Conservation (phyloP, 2,888 invertebrate species). For the Hypselothyrea guttata region DNA sequence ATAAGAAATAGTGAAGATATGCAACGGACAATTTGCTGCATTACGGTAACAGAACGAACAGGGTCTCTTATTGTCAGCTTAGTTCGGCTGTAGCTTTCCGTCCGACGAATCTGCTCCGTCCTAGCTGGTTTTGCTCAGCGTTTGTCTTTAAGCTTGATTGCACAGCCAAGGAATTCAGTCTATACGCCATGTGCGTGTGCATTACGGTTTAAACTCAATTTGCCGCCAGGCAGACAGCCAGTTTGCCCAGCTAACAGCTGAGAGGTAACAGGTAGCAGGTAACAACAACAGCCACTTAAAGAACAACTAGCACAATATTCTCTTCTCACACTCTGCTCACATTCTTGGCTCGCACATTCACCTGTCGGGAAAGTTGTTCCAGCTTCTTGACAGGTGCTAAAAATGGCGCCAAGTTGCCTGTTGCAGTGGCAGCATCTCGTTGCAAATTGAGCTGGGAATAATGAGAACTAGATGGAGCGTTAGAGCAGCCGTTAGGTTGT, state of each 20-base stretch:
- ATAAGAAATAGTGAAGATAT: no score
- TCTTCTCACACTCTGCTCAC: background rate
- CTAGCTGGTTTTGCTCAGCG: no score
- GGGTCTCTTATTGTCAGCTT: no score
- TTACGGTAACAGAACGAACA: no score
- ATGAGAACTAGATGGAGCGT: background rate
- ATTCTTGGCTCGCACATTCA: no score
- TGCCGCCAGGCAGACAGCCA: conserved; percentile 36
- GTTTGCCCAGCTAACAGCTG: conserved; percentile 22
- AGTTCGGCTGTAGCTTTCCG: no score
- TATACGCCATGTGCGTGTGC: conserved; percentile 22
- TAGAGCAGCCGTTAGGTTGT: no score
- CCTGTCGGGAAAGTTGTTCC: conserved; percentile 27
- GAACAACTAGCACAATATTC: conserved; percentile 17
- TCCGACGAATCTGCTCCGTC: no score
- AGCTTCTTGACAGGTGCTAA: conserved; percentile 68
- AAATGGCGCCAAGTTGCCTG: conserved; percentile 56
- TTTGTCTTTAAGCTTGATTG: conserved; percentile 12
- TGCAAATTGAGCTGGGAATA: conserved; percentile 34
- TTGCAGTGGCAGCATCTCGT: conserved; percentile 20
- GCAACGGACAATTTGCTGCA: no score
- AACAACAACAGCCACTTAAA: conserved; percentile 24
- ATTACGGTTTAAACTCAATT: conserved; percentile 42
- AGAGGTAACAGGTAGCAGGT: no score
- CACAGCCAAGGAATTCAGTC: conserved; percentile 3